These are phyloP conservation scores for Fundulus diaphanus DNA, from an alignment of 2,797 vertebrate species.

Conservation along the genomic window DNA sequence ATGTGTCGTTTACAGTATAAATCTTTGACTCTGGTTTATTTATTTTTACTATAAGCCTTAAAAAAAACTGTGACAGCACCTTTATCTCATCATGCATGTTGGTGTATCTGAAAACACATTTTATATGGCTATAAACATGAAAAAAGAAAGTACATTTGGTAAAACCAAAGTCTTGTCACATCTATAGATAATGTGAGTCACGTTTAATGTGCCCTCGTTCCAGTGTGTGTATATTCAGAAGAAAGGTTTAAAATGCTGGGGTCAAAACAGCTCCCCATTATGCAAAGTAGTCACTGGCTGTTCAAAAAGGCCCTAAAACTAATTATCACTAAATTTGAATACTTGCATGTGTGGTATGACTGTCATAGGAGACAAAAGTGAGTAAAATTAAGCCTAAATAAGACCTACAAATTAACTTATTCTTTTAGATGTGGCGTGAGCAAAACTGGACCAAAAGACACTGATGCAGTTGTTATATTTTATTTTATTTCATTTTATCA, in stretches of 20 bases:
- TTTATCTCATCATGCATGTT: background rate
- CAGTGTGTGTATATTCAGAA: too few species aligned
- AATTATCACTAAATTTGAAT: background rate
- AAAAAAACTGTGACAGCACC: background rate
- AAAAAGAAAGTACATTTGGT: background rate
- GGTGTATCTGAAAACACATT: background rate
- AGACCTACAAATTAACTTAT: too few species aligned
- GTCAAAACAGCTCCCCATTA: too few species aligned
- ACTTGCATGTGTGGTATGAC: background rate
- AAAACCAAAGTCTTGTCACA: background rate
- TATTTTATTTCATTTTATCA: too few species aligned
- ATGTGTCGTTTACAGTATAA: slow-evolving; percentile 14
- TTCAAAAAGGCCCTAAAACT: background rate
- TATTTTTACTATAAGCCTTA: background rate
- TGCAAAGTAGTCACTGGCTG: background rate
- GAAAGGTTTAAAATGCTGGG: background rate
- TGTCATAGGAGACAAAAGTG: background rate
- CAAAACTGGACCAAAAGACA: too few species aligned
- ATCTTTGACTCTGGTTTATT: background rate
- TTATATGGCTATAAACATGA: background rate
- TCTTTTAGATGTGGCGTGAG: too few species aligned
- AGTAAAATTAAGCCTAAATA: too few species aligned
- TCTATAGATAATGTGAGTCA: too few species aligned
- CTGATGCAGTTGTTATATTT: too few species aligned
- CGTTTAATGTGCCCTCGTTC: too few species aligned